Evolutionary conservation across 2,888 invertebrate genomes (phyloP).

Genomic region (Leptopilina syphax): DNA sequence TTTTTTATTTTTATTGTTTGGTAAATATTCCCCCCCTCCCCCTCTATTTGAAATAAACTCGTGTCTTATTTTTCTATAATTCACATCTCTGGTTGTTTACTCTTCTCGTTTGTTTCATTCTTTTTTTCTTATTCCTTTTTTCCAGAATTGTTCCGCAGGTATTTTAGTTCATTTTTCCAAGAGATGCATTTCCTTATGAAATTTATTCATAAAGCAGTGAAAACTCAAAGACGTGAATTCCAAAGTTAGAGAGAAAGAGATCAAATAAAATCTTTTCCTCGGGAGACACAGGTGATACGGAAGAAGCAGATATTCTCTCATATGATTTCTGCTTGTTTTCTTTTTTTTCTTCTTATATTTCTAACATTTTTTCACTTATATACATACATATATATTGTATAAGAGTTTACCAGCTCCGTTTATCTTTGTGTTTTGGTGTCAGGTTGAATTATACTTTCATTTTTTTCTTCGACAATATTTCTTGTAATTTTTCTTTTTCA

Average conservation of each 20-base stretch:
- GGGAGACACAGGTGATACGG: conserved; percentile 9
- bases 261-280: conserved; percentile 14
- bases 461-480: neutral
- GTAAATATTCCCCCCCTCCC: too few species aligned
- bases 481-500: too few species aligned
- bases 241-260: neutral
- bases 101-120: neutral
- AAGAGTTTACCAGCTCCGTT: conserved; percentile 1
- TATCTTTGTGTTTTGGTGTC: neutral
- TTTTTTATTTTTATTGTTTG: too few species aligned
- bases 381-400: neutral
- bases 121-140: neutral
- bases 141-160: neutral
- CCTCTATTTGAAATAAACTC: too few species aligned
- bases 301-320: neutral
- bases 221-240: conserved; percentile 1
- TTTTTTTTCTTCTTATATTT: neutral
- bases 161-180: neutral
- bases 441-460: neutral
- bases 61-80: neutral
- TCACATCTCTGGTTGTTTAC: neutral
- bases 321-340: neutral
- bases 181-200: neutral
- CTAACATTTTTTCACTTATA: neutral
- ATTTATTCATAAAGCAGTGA: neutral